Evolutionary conservation across 2,113 vertebrate species (phyloP), one percentile per base, ranked within the genome.

Genomic region (Sinosuthora webbiana): DNA sequence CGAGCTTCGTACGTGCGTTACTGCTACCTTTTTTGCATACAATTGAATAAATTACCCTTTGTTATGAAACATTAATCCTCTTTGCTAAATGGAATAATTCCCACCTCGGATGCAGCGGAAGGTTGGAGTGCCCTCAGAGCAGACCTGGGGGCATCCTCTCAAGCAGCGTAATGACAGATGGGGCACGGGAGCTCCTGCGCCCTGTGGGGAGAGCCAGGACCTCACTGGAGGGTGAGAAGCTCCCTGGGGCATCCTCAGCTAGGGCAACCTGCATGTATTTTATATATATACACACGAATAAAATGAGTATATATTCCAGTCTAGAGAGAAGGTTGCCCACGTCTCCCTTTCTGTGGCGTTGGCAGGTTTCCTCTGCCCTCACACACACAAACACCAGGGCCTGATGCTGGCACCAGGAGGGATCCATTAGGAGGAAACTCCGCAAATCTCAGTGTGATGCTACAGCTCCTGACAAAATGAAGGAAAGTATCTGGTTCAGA

Each of bases 31-130:
- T 96, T 97, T 97, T 98, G 97, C 98, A 98, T 98, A 97, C 95
- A 97, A 97, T 91, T 95, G 97, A 97, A 98, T 98, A 97, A 97
- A 98, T 98, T 98, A 97, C 87, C 97, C 97, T 97, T 97, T 98
- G 97, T 97, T 98, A 94, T 89, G 97, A 97, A 98, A 97, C 96
- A 97, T 95, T 98, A 98, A 98, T 98, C 97, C 97, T 97, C 98
- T 97, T 97, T 95, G 96, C 97, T 97, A 97, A 98, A 94, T 90
- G 88, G 83, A 94, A 55, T 97, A 97, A 98, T 97, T 98, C 96
- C 97, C 94, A 90, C 94, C 97, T 97, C 37, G 18, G 90, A 93
- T 83, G 94, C 87, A 53, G 87, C 7, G 24, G 24, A 82, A 89
- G 83, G 85, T 88, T 97, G 89, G 87, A 95, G 95, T 47, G 47